phyloP scores from a whole-genome alignment of 2,113 vertebrate species.

The Edolisoma coerulescens region DNA sequence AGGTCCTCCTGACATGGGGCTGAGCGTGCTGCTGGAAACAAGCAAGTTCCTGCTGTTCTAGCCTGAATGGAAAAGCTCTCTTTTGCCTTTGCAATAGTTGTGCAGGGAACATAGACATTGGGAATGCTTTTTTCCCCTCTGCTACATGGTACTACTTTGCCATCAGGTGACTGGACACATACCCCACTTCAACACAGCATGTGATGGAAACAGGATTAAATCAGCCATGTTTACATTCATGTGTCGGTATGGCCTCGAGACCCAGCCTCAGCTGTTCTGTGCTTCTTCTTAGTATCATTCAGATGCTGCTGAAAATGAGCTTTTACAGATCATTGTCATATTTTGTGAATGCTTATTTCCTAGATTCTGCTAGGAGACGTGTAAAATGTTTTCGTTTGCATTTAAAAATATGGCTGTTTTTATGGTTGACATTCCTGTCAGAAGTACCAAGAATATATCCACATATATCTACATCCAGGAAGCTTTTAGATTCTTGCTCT shows the following conservation, averaged over 20 bases:
- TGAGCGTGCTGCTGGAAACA: background rate
- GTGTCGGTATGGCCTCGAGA: background rate
- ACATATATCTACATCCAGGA: background rate
- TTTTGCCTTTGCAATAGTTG: background rate
- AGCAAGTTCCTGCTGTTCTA: background rate
- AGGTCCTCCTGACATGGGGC: background rate
- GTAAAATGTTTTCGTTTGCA: background rate
- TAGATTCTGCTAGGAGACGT: background rate
- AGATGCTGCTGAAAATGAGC: background rate
- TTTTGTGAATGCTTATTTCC: background rate
- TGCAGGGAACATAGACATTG: fast-evolving
- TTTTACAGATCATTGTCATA: background rate
- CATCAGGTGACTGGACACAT: background rate
- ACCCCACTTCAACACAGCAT: background rate
- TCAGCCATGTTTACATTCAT: background rate
- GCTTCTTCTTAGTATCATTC: background rate
- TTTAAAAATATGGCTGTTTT: background rate
- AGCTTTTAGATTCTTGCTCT: background rate
- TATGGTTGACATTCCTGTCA: background rate
- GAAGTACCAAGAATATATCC: background rate
- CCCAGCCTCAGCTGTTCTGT: background rate
- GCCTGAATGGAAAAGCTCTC: background rate
- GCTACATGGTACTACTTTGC: background rate
- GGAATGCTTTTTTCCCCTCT: background rate
- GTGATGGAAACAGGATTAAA: background rate